Conservation (phyloP, 2,888 invertebrate species). For the Drosophila formosana region DNA sequence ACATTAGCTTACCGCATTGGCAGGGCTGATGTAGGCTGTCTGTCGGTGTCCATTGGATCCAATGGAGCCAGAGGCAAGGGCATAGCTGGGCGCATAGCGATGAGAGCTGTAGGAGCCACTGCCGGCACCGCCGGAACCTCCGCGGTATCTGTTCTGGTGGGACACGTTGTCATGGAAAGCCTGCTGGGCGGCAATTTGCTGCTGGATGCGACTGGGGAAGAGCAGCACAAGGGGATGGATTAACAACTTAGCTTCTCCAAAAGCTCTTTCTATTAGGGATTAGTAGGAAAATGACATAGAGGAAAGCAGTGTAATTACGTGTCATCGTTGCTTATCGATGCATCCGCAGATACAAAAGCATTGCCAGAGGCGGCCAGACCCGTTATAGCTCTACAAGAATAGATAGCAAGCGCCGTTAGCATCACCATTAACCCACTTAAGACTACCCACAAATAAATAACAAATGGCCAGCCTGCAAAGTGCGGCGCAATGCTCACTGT, state of each 20-base stretch:
- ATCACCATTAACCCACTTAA: constrained; percentile 40
- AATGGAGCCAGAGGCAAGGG: constrained; percentile 86
- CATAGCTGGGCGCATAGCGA: constrained; percentile 84
- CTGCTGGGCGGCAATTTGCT: constrained; percentile 81
- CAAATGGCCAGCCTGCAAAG: not conserved
- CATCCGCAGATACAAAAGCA: constrained; percentile 82
- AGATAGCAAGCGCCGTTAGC: constrained; percentile 50
- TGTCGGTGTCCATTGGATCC: constrained; percentile 87
- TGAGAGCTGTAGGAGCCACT: constrained; percentile 57
- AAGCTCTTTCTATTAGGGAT: not conserved
- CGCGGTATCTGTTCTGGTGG: constrained; percentile 59
- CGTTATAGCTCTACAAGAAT: constrained; percentile 72
- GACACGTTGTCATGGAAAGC: constrained; percentile 69
- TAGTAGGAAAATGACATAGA: constrained; percentile 7
- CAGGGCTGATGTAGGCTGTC: constrained; percentile 87
- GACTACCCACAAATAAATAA: constrained; percentile 21
- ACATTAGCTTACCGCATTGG: constrained; percentile 86
- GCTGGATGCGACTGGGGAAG: constrained; percentile 72
- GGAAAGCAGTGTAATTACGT: constrained; percentile 77
- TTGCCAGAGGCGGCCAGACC: constrained; percentile 78
- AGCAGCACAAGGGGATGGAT: not conserved
- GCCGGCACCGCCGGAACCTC: constrained; percentile 26
- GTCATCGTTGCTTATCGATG: constrained; percentile 76
- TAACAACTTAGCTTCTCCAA: not conserved
- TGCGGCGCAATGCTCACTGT: constrained; percentile 69